A percentile compares a stretch with the other conserved stretches of the same genome.
Conservation (phyloP, 2,888 invertebrate species). For the Epistrophella euchroma region DNA sequence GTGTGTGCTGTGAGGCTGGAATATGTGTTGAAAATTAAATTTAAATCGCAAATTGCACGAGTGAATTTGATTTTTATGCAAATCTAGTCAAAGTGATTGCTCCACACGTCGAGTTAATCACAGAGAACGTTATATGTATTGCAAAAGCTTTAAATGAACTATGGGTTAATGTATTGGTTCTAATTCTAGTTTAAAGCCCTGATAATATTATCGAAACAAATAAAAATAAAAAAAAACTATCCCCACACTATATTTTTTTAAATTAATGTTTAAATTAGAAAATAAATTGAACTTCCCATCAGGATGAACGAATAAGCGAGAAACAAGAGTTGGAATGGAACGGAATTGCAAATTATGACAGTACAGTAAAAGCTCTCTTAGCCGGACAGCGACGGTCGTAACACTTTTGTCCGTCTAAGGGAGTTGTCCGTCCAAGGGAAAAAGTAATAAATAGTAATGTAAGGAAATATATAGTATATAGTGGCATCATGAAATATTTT, state of each 20-base stretch:
- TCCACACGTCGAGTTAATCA: not conserved
- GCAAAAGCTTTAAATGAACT: constrained; percentile 13
- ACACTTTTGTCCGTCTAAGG: no score
- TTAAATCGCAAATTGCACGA: constrained; percentile 64
- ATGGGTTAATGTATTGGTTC: not conserved
- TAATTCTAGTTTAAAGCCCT: not conserved
- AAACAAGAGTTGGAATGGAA: not conserved
- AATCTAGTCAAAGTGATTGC: constrained; percentile 52
- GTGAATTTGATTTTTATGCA: constrained; percentile 72
- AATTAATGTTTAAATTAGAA: constrained; percentile 26
- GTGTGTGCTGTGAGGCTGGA: not conserved
- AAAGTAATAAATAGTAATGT: no score
- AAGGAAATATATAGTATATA: no score
- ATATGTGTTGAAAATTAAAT: constrained; percentile 61
- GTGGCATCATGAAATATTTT: no score
- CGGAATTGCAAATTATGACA: no score
- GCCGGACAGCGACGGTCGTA: no score
- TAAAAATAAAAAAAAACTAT: not conserved
- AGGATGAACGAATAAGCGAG: not conserved
- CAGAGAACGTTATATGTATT: not conserved
- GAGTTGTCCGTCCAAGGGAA: no score
- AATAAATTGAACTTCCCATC: not conserved
- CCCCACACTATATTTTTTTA: not conserved
- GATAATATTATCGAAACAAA: not conserved
- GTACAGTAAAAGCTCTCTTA: no score